These are phyloP conservation scores for Ashinkailepas kermadecensis DNA, from an alignment of 2,888 invertebrate species.

Conservation along the genomic window DNA sequence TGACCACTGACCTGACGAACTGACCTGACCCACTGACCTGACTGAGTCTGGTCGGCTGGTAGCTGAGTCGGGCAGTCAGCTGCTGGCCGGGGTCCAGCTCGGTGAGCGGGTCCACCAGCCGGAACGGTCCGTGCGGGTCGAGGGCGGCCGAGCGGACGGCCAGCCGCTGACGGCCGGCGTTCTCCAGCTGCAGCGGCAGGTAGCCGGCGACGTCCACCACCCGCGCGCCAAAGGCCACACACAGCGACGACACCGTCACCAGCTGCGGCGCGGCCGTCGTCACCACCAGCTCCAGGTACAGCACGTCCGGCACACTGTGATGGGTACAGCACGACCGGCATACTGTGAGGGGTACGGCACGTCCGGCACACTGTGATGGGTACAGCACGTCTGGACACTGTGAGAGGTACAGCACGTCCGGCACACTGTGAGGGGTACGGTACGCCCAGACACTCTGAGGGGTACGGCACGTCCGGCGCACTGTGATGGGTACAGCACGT, in stretches of 20 bases:
- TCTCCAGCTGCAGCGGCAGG: conserved; percentile 3
- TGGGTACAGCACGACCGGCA: no score
- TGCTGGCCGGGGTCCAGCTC: not conserved
- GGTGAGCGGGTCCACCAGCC: not conserved
- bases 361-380: no score
- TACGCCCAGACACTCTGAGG: no score
- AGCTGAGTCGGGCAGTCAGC: not conserved
- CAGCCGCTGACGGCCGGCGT: not conserved
- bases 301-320: not conserved
- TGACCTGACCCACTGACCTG: not conserved
- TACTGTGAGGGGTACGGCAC: no score
- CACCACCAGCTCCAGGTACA: not conserved
- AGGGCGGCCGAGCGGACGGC: not conserved
- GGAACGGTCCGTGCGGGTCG: conserved; percentile 17
- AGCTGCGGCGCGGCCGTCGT: conserved; percentile 8
- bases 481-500: no score
- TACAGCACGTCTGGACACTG: no score
- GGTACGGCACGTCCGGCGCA: no score
- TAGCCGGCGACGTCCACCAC: not conserved
- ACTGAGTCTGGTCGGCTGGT: not conserved
- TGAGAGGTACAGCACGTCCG: no score
- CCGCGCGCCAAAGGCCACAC: not conserved
- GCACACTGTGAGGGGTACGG: no score
- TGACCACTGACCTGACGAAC: no score
- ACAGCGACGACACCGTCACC: not conserved